These are phyloP conservation scores for Acipenser oxyrinchus DNA, from an alignment of 2,797 vertebrate species.

Conservation along the genomic window DNA sequence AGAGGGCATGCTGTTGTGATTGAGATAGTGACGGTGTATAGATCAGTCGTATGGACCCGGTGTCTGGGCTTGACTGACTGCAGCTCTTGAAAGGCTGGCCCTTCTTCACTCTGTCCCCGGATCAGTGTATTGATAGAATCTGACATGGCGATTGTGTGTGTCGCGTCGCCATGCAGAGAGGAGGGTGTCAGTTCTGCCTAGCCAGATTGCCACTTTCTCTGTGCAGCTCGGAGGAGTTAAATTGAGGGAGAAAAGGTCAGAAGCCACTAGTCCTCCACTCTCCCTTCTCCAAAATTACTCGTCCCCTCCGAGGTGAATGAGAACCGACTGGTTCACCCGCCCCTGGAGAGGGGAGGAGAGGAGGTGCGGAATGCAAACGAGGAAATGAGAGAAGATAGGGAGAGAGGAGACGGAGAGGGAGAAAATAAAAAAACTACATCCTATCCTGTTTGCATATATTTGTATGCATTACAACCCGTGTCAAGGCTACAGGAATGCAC, in stretches of 20 bases:
- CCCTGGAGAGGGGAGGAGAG: constrained; percentile 38
- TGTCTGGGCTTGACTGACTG: neutral
- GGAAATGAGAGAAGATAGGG: too few relatives aligned
- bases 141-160: constrained; percentile 58
- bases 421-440: too few relatives aligned
- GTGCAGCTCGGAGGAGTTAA: constrained; percentile 49
- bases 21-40: constrained; percentile 13
- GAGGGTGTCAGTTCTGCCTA: constrained; percentile 67
- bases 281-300: constrained; percentile 58
- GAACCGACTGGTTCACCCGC: constrained; percentile 53
- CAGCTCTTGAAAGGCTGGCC: constrained; percentile 15
- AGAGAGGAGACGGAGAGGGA: too few relatives aligned
- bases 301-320: constrained; percentile 59
- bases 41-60: constrained; percentile 19
- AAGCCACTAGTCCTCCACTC: constrained; percentile 64
- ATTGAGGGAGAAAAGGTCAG: constrained; percentile 82
- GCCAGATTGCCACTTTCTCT: constrained; percentile 62
- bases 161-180: constrained; percentile 50
- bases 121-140: constrained; percentile 47
- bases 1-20: neutral
- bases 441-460: too few relatives aligned
- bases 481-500: too few relatives aligned
- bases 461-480: too few relatives aligned
- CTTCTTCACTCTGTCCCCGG: constrained; percentile 27
- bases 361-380: neutral